Evolutionary conservation across 2,888 invertebrate species (phyloP).

Genomic region (Himalopsyche tibetana): DNA sequence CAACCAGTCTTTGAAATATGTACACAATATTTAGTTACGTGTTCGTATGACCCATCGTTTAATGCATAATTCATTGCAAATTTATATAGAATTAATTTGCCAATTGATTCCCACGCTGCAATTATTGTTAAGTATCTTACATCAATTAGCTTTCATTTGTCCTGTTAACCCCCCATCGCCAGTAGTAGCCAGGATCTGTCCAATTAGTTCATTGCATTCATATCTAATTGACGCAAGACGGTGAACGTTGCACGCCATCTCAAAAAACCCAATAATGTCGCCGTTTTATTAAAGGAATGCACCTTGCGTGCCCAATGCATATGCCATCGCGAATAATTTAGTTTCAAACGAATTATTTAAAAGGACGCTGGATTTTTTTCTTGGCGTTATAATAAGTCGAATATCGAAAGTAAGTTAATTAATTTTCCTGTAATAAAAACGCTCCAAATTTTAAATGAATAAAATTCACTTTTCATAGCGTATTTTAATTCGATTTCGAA

Average conservation of each 20-base stretch:
- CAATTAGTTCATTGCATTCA: conserved; percentile 41
- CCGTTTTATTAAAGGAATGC: background rate
- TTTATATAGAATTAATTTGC: background rate
- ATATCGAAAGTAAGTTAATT: too few relatives aligned
- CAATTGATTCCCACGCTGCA: conserved; percentile 3
- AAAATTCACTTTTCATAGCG: too few relatives aligned
- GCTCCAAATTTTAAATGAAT: too few relatives aligned
- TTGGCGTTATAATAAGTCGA: too few relatives aligned
- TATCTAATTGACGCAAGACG: conserved; percentile 35
- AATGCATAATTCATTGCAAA: too few relatives aligned
- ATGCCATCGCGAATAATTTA: background rate
- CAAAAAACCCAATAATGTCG: background rate
- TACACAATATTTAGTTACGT: too few relatives aligned
- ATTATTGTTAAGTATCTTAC: background rate
- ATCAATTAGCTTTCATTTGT: conserved; percentile 10
- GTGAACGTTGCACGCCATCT: conserved; percentile 1
- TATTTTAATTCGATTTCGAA: too few relatives aligned
- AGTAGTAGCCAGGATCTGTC: background rate
- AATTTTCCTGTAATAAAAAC: too few relatives aligned
- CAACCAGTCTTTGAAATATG: too few relatives aligned
- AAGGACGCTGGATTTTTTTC: background rate
- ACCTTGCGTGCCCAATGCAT: background rate
- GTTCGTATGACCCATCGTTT: too few relatives aligned
- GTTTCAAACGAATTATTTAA: background rate
- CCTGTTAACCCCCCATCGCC: conserved; percentile 44